A percentile compares a stretch with the other conserved stretches of the same genome.
Conservation (phyloP, 2,888 invertebrate genomes). For the Caenorhabditis wallacei region DNA sequence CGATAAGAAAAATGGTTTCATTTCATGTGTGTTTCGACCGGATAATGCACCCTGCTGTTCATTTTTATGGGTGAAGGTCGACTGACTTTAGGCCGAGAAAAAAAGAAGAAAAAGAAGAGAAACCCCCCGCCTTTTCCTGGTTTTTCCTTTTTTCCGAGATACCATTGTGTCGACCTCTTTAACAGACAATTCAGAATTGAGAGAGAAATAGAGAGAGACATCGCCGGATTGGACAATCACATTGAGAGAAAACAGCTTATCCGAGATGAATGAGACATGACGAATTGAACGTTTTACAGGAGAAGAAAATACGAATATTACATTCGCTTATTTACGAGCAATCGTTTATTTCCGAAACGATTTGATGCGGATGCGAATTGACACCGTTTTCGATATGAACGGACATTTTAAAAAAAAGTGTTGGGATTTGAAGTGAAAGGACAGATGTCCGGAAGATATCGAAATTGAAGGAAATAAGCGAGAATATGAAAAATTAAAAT, state of each 20-base stretch:
- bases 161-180: constrained; percentile 54
- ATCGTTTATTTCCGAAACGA: constrained; percentile 51
- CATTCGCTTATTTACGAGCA: constrained; percentile 62
- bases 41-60: constrained; percentile 60
- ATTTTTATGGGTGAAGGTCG: constrained; percentile 65
- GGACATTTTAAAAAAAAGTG: constrained; percentile 12
- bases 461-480: not conserved
- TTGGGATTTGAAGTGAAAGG: not conserved
- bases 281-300: constrained; percentile 13
- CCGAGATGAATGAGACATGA: constrained; percentile 57
- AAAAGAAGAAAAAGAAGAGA: constrained; percentile 6
- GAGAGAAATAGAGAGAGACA: constrained; percentile 3
- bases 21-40: not conserved
- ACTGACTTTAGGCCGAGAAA: constrained; percentile 23
- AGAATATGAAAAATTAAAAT: no score
- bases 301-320: constrained; percentile 27
- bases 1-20: constrained; percentile 30
- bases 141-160: constrained; percentile 27
- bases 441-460: not conserved
- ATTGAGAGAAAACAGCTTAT: constrained; percentile 60
- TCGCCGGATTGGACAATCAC: constrained; percentile 26
- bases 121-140: constrained; percentile 28
- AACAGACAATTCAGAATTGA: constrained; percentile 18
- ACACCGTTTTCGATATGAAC: constrained; percentile 47
- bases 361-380: constrained; percentile 58